Evolutionary conservation across 2,888 invertebrate species (phyloP), one percentile per base, ranked within the genome.

Genomic region (Lasioglossum lativentre): DNA sequence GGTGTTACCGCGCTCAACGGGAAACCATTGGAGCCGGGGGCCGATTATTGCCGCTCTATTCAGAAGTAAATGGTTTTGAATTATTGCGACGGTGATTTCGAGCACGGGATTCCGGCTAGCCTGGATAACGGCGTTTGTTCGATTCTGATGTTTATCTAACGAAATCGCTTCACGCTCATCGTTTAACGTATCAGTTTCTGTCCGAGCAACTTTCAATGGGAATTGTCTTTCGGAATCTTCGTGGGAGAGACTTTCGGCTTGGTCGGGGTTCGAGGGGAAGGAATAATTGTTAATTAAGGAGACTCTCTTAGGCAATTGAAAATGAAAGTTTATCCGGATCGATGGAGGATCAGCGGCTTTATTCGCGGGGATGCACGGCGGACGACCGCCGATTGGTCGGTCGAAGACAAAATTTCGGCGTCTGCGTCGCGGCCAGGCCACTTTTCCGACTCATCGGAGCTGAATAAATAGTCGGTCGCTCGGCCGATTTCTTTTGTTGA

Each of bases 391-490:
- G 74, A 88, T 88, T 76, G 88, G 75, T 79, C 63, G 78, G 74
- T n/a, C 27, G 16, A 30, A 6, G 27, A 63, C 14, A 86, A 88
- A 86, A 66, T 86, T 86, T 83, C 45, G 78, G 70, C 83, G 74
- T 86, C 78, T 79, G 77, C 71, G 66, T 70, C 72, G 78, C 66
- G 63, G 38, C 75, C 78, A 72, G 78, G 78, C 81, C 77, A 88
- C 88, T 88, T 88, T 88, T 83, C 86, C 81, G 79, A 86, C 76
- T 80, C 86, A 78, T n/a, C 80, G 81, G 83, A 83, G 86, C 77
- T 83, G 86, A 88, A 89, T 89, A 87, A 89, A 89, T 86, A 87
- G 80, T 87, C 75, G 80, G 74, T 80, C 81, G 82, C 71, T 81
- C 74, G 79, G 72, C 40, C 66, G 66, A 47, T 83, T 85, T 78